phyloP scores from a whole-genome alignment of 2,797 vertebrate species.

The Thamnophis elegans region DNA sequence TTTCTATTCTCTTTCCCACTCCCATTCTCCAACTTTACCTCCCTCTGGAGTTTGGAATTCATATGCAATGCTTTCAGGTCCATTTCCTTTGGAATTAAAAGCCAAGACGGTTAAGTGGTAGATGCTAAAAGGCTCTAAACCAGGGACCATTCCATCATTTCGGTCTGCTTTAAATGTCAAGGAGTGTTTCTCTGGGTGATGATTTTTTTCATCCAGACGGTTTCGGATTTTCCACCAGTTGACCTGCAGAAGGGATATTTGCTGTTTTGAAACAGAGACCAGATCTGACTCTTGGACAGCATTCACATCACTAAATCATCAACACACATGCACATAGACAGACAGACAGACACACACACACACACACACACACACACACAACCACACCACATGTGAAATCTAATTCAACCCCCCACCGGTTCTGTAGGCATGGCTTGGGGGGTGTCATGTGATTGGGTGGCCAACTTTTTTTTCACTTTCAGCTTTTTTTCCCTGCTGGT shows the following conservation, averaged over 20 bases:
- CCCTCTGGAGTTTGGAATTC: slow-evolving; percentile 92
- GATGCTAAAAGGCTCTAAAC: slow-evolving; percentile 88
- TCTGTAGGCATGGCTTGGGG: too few relatives aligned
- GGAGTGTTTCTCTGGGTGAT: slow-evolving; percentile 79
- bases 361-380: neutral
- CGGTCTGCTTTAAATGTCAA: slow-evolving; percentile 82
- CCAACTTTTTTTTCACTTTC: too few relatives aligned
- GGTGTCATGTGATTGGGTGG: too few relatives aligned
- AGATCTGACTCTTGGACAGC: neutral
- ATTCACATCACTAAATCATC: neutral
- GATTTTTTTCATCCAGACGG: slow-evolving; percentile 79
- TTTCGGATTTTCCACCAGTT: slow-evolving; percentile 90
- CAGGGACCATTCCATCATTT: slow-evolving; percentile 78
- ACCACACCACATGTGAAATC: too few relatives aligned
- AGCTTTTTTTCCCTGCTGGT: too few relatives aligned
- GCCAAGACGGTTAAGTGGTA: slow-evolving; percentile 87
- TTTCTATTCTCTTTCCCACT: neutral
- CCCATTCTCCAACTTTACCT: slow-evolving; percentile 77
- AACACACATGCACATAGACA: neutral
- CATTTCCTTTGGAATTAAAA: slow-evolving; percentile 89
- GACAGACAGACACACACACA: neutral
- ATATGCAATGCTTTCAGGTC: slow-evolving; percentile 85
- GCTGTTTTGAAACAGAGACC: fast-evolving
- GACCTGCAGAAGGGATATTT: slow-evolving; percentile 74
- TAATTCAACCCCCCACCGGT: too few relatives aligned